phyloP scores from a whole-genome alignment of 2,888 invertebrate species.

The Drosophila kambysellisi region DNA sequence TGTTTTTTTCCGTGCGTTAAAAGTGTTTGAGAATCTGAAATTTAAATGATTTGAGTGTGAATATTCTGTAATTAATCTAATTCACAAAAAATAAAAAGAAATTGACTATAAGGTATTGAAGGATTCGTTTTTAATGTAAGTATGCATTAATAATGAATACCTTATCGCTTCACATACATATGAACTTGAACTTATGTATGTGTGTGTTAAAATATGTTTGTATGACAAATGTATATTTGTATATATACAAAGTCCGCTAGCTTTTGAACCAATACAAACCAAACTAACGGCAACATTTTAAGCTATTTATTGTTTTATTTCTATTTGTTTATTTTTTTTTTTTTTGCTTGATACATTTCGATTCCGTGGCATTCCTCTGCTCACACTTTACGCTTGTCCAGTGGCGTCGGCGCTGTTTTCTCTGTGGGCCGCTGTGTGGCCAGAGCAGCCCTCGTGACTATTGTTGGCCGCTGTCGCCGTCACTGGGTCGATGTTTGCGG shows the following conservation, averaged over 20 bases:
- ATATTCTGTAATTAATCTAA: not conserved
- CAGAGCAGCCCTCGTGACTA: constrained; percentile 6
- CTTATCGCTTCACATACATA: not conserved
- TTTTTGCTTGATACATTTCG: constrained; percentile 32
- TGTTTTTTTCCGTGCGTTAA: not conserved
- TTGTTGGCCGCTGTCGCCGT: constrained; percentile 27
- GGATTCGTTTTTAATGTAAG: not conserved
- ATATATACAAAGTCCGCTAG: constrained; percentile 4
- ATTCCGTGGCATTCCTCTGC: constrained; percentile 33
- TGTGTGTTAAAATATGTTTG: not conserved
- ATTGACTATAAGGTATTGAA: not conserved
- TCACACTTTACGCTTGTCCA: constrained; percentile 28
- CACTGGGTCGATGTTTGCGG: constrained; percentile 67
- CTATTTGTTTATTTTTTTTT: constrained; percentile 1
- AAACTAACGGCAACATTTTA: constrained; percentile 37
- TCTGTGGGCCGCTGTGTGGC: constrained; percentile 11
- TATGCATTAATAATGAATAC: not conserved
- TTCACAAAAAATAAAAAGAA: not conserved
- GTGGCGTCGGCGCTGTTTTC: constrained; percentile 34
- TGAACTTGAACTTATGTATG: not conserved
- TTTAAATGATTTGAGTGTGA: not conserved
- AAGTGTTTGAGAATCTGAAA: not conserved
- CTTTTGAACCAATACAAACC: constrained; percentile 16
- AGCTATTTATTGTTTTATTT: constrained; percentile 14
- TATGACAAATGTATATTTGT: not conserved